Percentiles rank a stretch among this genome's conserved stretches.
Conservation (phyloP, 2,888 invertebrate species). For the Cryptocephalus primarius region DNA sequence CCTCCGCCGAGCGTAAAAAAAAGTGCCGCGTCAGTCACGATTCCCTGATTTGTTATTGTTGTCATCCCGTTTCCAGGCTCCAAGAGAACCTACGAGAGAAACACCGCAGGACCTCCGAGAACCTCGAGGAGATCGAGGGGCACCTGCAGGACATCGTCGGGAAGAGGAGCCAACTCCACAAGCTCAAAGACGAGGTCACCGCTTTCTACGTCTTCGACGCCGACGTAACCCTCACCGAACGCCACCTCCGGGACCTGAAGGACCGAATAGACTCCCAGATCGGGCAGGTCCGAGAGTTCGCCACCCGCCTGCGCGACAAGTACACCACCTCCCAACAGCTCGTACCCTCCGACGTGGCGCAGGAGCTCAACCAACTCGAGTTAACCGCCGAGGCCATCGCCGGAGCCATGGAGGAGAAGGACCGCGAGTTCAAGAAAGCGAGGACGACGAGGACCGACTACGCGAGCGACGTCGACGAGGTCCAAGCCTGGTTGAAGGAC, state of each 20-base stretch:
- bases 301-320: conserved; percentile 47
- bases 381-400: conserved; percentile 67
- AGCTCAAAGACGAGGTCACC: conserved; percentile 53
- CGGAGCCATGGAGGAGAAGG: conserved; percentile 77
- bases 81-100: conserved; percentile 67
- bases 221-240: conserved; percentile 53
- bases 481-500: conserved; percentile 73
- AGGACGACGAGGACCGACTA: conserved; percentile 74
- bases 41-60: not conserved
- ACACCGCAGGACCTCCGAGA: conserved; percentile 60
- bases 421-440: conserved; percentile 78
- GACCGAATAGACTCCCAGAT: conserved; percentile 47
- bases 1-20: not conserved
- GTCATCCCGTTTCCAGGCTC: conserved; percentile 48
- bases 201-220: conserved; percentile 69
- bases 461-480: conserved; percentile 63
- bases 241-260: conserved; percentile 47
- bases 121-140: conserved; percentile 65
- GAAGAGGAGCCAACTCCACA: conserved; percentile 56
- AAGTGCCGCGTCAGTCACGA: not conserved
- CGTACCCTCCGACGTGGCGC: conserved; percentile 65
- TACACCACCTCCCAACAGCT: conserved; percentile 48
- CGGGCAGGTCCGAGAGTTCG: conserved; percentile 46
- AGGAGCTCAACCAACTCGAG: conserved; percentile 73
- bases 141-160: conserved; percentile 59